phyloP scores from a whole-genome alignment of 2,113 vertebrate genomes.

The Phalacrocorax brasilianus region DNA sequence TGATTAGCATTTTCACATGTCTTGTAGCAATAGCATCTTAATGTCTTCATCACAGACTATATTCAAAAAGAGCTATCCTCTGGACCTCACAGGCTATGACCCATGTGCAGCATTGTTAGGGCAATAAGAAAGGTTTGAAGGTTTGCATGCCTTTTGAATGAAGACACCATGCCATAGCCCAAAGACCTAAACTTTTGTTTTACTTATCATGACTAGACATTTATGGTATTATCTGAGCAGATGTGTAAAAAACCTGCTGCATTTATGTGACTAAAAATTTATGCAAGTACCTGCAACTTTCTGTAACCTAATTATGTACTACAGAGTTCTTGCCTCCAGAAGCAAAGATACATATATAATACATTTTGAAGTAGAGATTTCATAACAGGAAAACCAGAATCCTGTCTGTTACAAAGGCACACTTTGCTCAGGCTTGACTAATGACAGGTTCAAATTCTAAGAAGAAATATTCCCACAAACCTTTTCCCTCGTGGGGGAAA shows the following conservation, averaged over 20 bases:
- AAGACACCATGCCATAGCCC: too few species aligned
- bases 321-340: background rate
- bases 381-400: background rate
- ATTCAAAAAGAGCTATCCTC: background rate
- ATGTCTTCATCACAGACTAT: background rate
- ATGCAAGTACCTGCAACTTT: background rate
- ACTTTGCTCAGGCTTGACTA: background rate
- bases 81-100: background rate
- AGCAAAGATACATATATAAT: background rate
- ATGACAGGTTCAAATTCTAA: background rate
- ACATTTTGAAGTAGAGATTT: background rate
- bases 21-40: background rate
- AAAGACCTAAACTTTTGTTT: too few species aligned
- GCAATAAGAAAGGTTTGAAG: background rate
- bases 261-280: background rate
- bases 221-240: background rate
- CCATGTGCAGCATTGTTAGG: background rate
- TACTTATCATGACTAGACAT: background rate
- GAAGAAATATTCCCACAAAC: background rate
- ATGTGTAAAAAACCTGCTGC: background rate
- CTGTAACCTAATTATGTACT: background rate
- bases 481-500: background rate
- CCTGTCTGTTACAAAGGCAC: background rate
- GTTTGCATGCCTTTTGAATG: background rate
- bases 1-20: background rate